Evolutionary conservation across 2,113 vertebrate species (phyloP).

Genomic region (Oriolus oriolus): DNA sequence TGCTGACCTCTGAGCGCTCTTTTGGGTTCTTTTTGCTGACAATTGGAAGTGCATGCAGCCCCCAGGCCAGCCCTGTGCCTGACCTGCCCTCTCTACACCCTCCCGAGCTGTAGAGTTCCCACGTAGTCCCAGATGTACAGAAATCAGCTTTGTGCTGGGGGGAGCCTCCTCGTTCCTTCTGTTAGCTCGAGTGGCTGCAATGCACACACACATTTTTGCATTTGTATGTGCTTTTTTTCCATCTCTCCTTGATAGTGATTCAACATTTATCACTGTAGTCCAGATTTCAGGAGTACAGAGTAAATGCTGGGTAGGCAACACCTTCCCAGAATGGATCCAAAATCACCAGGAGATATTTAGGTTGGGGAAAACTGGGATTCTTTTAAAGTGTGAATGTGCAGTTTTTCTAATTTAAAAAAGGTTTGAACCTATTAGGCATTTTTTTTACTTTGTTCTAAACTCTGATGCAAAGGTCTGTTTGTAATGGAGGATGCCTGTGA

Average conservation of each 20-base stretch:
- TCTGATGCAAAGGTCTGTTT: background rate
- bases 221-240: background rate
- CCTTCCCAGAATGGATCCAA: background rate
- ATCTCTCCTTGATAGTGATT: background rate
- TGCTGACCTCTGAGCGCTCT: background rate
- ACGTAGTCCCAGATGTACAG: background rate
- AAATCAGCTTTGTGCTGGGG: background rate
- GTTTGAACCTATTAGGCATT: conserved; percentile 29
- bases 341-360: background rate
- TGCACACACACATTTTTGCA: background rate
- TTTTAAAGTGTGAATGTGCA: background rate
- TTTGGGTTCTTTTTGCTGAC: background rate
- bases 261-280: background rate
- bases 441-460: background rate
- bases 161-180: background rate
- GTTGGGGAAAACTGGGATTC: background rate
- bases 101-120: background rate
- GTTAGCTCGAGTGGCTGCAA: background rate
- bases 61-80: background rate
- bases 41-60: background rate
- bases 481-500: background rate
- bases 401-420: conserved; percentile 17
- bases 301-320: background rate
- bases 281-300: background rate
- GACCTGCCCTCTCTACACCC: background rate